phyloP scores from a whole-genome alignment of 2,113 vertebrate species.

The Phalacrocorax brasilianus region DNA sequence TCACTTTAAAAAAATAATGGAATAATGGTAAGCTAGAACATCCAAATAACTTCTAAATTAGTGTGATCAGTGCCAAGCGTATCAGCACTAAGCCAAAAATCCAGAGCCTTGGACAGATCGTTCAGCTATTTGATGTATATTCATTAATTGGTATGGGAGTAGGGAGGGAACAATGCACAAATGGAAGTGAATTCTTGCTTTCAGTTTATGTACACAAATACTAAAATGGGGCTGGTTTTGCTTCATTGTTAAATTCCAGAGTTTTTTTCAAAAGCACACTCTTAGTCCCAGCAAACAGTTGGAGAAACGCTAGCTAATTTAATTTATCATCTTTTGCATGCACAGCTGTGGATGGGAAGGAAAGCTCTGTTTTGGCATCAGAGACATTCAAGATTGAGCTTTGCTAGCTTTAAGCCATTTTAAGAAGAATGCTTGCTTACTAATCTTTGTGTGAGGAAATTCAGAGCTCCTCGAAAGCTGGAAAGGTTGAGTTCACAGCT shows the following conservation, averaged over 20 bases:
- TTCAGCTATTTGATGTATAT: conserved; percentile 33
- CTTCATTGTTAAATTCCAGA: background rate
- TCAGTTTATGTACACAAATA: conserved; percentile 7
- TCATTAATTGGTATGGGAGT: conserved; percentile 33
- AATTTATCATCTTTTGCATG: conserved; percentile 9
- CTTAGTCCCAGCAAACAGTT: background rate
- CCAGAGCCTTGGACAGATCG: conserved; percentile 1
- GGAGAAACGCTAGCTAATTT: conserved; percentile 36
- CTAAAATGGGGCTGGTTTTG: background rate
- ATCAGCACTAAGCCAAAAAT: conserved; percentile 21
- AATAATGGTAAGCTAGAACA: conserved; percentile 28
- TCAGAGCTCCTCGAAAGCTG: conserved; percentile 52
- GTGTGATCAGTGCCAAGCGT: background rate
- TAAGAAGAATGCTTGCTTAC: conserved; percentile 6
- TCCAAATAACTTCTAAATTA: conserved; percentile 42
- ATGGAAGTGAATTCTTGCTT: conserved; percentile 14
- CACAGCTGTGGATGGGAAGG: conserved; percentile 18
- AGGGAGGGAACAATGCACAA: conserved; percentile 12
- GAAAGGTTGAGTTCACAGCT: conserved; percentile 39
- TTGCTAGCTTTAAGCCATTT: conserved; percentile 19
- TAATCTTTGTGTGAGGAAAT: conserved; percentile 6
- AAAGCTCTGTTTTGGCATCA: conserved; percentile 4
- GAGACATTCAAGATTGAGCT: background rate
- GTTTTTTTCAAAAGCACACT: background rate
- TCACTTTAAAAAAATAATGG: conserved; percentile 17